These are phyloP conservation scores for Erannis defoliaria DNA, from an alignment of 2,888 invertebrate genomes.

Conservation along the genomic window DNA sequence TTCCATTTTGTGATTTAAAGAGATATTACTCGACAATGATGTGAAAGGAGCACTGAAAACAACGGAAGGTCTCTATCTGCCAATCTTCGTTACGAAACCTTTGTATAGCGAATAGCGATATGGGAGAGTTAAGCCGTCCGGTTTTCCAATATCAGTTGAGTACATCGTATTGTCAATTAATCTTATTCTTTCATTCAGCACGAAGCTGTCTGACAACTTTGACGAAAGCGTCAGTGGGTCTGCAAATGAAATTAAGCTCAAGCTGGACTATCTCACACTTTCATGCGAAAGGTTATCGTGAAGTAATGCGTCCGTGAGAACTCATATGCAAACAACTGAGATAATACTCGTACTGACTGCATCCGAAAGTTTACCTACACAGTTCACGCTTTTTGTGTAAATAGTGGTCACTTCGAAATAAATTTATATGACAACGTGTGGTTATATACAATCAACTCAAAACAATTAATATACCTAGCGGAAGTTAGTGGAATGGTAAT, in stretches of 20 bases:
- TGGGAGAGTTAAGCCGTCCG: slow-evolving; percentile 45
- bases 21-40: slow-evolving; percentile 29
- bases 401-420: slow-evolving; percentile 65
- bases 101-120: slow-evolving; percentile 43
- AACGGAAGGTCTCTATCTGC: slow-evolving; percentile 38
- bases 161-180: slow-evolving; percentile 57
- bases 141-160: slow-evolving; percentile 52
- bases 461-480: background rate
- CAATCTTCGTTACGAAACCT: slow-evolving; percentile 53
- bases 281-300: slow-evolving; percentile 66
- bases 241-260: slow-evolving; percentile 53
- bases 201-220: slow-evolving; percentile 54
- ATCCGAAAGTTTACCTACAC: slow-evolving; percentile 65
- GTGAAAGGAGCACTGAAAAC: slow-evolving; percentile 40
- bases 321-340: slow-evolving; percentile 64
- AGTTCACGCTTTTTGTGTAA: slow-evolving; percentile 75
- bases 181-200: slow-evolving; percentile 43
- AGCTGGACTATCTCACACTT: slow-evolving; percentile 60
- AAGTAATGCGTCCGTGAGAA: slow-evolving; percentile 74
- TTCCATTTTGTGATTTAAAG: slow-evolving; percentile 31
- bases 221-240: slow-evolving; percentile 57
- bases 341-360: slow-evolving; percentile 39
- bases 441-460: background rate
- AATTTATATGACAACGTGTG: slow-evolving; percentile 7
- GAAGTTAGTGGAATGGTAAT: slow-evolving; percentile 7